Evolutionary conservation across 1,140 invertebrate genomes (phyloP).

Genomic region (Vollenhovia emeryi): DNA sequence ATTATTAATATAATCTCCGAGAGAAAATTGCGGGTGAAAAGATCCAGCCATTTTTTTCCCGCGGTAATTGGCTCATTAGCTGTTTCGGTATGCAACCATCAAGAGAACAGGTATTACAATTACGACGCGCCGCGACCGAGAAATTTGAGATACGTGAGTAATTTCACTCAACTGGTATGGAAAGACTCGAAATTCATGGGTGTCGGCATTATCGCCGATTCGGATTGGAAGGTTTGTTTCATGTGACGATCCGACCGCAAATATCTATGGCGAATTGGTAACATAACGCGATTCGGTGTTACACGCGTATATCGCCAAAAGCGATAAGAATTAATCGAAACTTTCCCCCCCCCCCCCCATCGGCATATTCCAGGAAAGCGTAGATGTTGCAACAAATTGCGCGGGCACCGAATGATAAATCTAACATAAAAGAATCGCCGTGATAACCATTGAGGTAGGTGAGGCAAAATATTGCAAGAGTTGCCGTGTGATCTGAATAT

Average conservation of each 20-base stretch:
- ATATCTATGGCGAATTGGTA: slow-evolving; percentile 87
- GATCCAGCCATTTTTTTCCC: neutral
- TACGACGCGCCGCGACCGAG: slow-evolving; percentile 56
- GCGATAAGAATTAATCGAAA: slow-evolving; percentile 35
- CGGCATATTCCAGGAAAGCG: neutral
- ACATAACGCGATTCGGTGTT: slow-evolving; percentile 85
- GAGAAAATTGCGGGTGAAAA: neutral
- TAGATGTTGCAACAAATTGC: neutral
- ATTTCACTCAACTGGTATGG: slow-evolving; percentile 90
- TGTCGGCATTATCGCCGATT: slow-evolving; percentile 86
- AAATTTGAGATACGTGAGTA: slow-evolving; percentile 77
- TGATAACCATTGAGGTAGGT: neutral
- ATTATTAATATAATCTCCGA: neutral
- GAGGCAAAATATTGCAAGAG: neutral
- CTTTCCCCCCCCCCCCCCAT: neutral
- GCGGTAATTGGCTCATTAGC: neutral
- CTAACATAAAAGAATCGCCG: neutral
- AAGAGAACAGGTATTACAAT: slow-evolving; percentile 72
- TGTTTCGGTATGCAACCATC: slow-evolving; percentile 65
- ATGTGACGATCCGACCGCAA: slow-evolving; percentile 90
- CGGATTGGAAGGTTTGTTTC: slow-evolving; percentile 86
- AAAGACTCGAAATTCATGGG: slow-evolving; percentile 87
- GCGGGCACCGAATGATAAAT: neutral
- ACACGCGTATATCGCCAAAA: slow-evolving; percentile 36
- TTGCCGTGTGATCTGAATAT: neutral